Evolutionary conservation across 2,113 vertebrate species (phyloP).

Genomic region (Ophiodon elongatus): DNA sequence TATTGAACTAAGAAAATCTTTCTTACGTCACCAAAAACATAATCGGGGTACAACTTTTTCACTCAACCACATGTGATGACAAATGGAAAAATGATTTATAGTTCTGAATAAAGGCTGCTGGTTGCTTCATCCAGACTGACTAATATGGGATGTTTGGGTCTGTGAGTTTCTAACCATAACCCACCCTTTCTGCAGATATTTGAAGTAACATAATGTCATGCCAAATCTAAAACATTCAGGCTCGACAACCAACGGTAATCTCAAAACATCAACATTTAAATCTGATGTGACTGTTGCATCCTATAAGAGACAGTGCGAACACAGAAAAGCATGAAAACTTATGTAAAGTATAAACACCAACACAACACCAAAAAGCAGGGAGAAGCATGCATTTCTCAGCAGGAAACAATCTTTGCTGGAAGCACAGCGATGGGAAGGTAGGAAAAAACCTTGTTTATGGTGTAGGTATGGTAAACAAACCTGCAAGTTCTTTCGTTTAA

Average conservation of each 20-base stretch:
- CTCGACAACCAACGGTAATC: conserved; percentile 1
- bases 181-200: neutral
- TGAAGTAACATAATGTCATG: neutral
- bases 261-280: conserved; percentile 16
- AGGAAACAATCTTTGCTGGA: conserved; percentile 18
- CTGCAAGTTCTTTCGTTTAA: conserved; percentile 99
- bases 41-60: neutral
- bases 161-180: neutral
- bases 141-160: neutral
- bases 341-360: conserved; percentile 61
- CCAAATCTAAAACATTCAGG: neutral
- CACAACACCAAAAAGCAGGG: conserved; percentile 71
- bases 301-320: conserved; percentile 40
- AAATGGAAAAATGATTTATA: neutral
- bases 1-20: neutral
- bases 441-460: conserved; percentile 49
- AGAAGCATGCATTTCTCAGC: conserved; percentile 82
- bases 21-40: neutral
- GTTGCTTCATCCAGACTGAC: conserved; percentile 12
- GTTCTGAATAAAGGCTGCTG: neutral
- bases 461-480: conserved; percentile 91
- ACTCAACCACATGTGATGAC: neutral
- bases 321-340: conserved; percentile 2
- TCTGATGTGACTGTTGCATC: conserved; percentile 16
- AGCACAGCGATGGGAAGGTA: neutral